Conservation (phyloP, 2,797 vertebrate species). For the Micrastur ruficollis region DNA sequence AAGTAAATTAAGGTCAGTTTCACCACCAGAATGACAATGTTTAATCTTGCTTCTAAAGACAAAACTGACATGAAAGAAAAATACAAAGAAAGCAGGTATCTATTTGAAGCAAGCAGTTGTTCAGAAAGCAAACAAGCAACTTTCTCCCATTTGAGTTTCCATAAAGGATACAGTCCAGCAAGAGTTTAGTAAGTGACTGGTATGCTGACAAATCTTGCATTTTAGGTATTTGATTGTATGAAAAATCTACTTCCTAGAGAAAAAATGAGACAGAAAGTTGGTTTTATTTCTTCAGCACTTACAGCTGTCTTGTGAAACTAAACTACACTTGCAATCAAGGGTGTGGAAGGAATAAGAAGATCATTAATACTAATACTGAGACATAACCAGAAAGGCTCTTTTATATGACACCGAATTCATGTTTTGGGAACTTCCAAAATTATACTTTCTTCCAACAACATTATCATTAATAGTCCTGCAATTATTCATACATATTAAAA, state of each 20-base stretch:
- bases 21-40: not conserved
- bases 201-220: slow-evolving; percentile 87
- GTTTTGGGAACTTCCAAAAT: not conserved
- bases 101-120: not conserved
- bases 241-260: slow-evolving; percentile 88
- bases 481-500: not conserved
- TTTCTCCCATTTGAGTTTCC: not conserved
- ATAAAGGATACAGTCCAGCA: slow-evolving; percentile 91
- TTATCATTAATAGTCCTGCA: not conserved
- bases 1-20: not conserved
- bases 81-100: not conserved
- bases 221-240: slow-evolving; percentile 82
- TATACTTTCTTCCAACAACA: not conserved
- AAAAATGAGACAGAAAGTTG: not conserved
- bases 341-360: not conserved
- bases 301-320: not conserved
- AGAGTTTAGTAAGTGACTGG: slow-evolving; percentile 79
- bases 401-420: not conserved
- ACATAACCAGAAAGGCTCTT: not conserved
- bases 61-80: not conserved
- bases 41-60: not conserved
- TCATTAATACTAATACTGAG: not conserved
- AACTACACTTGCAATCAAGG: not conserved
- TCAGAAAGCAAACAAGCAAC: not conserved
- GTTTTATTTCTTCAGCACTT: not conserved